Conservation (phyloP, 2,888 invertebrate species). For the Drosophila longiperda region DNA sequence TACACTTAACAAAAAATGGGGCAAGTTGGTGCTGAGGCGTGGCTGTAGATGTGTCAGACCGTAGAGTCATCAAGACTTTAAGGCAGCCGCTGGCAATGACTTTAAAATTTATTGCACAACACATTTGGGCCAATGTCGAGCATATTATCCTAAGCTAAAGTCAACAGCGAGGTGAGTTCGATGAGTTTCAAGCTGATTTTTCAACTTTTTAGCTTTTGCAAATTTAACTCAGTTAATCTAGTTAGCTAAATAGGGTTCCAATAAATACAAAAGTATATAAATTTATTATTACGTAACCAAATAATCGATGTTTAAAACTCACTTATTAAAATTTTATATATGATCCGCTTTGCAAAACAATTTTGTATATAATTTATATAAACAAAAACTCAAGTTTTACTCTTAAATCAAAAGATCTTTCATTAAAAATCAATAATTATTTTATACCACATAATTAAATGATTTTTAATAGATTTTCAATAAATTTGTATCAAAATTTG, state of each 20-base stretch:
- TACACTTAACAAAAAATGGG: conserved; percentile 50
- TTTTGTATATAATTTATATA: background rate
- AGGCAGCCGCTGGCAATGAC: conserved; percentile 63
- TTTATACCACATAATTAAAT: background rate
- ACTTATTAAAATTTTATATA: background rate
- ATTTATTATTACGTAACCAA: background rate
- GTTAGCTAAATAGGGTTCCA: no score
- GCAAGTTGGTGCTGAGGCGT: background rate
- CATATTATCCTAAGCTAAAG: conserved; percentile 36
- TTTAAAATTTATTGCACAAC: conserved; percentile 76
- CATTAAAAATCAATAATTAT: background rate
- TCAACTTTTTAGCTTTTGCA: background rate
- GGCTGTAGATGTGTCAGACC: background rate
- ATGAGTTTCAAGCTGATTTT: background rate
- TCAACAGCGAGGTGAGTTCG: conserved; percentile 29
- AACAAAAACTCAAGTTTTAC: background rate
- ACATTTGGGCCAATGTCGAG: conserved; percentile 55
- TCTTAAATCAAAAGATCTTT: background rate
- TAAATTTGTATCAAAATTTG: no score
- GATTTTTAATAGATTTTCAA: background rate
- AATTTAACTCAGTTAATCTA: background rate
- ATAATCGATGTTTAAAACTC: background rate
- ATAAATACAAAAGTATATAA: background rate
- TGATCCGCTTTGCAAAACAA: background rate
- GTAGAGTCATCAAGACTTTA: conserved; percentile 37